A percentile compares a stretch with the other conserved stretches of the same genome.
Conservation (phyloP, 2,888 invertebrate species). For the Synanthedon tipuliformis region DNA sequence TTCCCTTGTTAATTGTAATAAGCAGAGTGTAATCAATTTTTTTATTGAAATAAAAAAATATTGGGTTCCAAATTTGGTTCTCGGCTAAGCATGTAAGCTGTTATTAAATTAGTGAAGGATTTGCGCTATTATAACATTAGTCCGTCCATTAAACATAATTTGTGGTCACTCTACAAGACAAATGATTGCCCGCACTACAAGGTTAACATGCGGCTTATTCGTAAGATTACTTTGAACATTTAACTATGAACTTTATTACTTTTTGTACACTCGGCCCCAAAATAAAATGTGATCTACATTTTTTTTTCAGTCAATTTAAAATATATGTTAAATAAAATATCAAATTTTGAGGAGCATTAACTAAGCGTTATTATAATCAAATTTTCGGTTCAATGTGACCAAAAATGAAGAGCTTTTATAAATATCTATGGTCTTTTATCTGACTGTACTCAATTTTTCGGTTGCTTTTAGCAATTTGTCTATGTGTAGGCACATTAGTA, state of each 20-base stretch:
- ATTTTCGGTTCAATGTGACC: too few species aligned
- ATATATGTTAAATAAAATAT: too few species aligned
- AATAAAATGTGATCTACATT: neutral
- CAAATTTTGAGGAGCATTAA: too few species aligned
- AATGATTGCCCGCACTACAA: slow-evolving; percentile 7
- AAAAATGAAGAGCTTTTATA: too few species aligned
- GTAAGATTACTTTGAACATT: neutral
- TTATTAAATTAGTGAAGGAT: too few species aligned
- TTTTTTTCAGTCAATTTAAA: neutral
- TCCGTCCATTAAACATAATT: neutral
- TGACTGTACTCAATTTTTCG: neutral
- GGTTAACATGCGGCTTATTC: slow-evolving; percentile 13
- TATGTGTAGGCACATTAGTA: neutral
- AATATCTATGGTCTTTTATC: too few species aligned
- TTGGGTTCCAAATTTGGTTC: too few species aligned
- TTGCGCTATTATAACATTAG: neutral
- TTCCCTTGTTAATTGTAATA: too few species aligned
- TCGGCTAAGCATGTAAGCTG: too few species aligned
- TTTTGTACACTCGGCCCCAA: neutral
- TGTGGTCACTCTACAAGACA: neutral
- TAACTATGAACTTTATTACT: neutral
- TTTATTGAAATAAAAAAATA: too few species aligned
- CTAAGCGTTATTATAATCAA: too few species aligned
- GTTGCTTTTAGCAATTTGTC: neutral
- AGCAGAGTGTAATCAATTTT: too few species aligned